Evolutionary conservation across 2,888 invertebrate species (phyloP).

Genomic region (Globia sparganii): DNA sequence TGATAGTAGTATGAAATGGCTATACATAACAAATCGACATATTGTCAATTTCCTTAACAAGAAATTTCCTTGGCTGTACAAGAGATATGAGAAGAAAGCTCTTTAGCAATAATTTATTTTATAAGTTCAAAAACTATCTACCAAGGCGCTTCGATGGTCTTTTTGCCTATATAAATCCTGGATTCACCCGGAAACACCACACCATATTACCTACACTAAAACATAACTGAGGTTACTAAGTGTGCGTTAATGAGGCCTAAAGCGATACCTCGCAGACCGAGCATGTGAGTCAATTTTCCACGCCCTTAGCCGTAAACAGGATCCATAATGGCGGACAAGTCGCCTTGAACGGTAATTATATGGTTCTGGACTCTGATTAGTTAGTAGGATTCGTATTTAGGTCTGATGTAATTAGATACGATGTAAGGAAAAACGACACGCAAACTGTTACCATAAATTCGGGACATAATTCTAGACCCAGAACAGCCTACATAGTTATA

Average conservation of each 20-base stretch:
- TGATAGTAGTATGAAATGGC: background rate
- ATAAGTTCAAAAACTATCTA: background rate
- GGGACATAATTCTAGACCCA: background rate
- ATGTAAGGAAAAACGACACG: too few species aligned
- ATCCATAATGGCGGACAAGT: conserved; percentile 32
- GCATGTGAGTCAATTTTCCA: conserved; percentile 57
- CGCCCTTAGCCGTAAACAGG: conserved; percentile 35
- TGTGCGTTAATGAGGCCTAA: conserved; percentile 36
- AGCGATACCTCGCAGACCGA: conserved; percentile 35
- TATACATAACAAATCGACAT: background rate
- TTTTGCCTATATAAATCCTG: background rate
- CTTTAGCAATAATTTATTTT: background rate
- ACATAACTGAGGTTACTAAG: background rate
- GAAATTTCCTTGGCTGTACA: background rate
- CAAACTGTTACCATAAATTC: background rate
- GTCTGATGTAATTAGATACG: background rate
- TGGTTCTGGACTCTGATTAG: conserved; percentile 13
- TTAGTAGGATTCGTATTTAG: conserved; percentile 22
- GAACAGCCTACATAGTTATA: too few species aligned
- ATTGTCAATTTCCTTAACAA: background rate
- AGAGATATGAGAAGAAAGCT: background rate
- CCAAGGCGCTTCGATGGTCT: background rate
- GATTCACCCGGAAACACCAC: background rate
- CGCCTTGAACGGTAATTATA: conserved; percentile 19
- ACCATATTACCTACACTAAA: background rate